Evolutionary conservation across 2,888 invertebrate genomes (phyloP).

Genomic region (Microchrysa polita): DNA sequence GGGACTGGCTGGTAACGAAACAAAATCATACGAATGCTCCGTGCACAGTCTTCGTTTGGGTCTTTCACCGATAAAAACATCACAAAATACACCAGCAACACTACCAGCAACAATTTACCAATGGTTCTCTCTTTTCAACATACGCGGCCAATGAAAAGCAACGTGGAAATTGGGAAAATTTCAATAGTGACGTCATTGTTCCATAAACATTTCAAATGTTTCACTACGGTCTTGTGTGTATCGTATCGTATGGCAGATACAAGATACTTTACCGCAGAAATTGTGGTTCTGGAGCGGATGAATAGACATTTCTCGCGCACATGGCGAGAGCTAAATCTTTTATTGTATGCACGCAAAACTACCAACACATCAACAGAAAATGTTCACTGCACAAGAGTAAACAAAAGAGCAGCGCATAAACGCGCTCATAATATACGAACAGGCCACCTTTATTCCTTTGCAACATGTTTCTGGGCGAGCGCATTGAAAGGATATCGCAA

Average conservation of each 20-base stretch:
- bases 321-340: neutral
- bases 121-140: conserved; percentile 25
- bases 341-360: neutral
- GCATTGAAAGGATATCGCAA: too few relatives aligned
- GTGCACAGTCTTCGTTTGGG: conserved; percentile 25
- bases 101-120: neutral
- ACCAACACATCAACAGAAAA: conserved; percentile 15
- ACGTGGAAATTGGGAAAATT: conserved; percentile 19
- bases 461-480: too few relatives aligned
- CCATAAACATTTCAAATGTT: conserved; percentile 16
- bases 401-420: neutral
- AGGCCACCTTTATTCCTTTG: too few relatives aligned
- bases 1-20: conserved; percentile 49
- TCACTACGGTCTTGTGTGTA: neutral
- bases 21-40: conserved; percentile 34
- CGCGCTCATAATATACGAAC: neutral
- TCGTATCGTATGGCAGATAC: conserved; percentile 17
- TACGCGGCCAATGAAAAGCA: conserved; percentile 10
- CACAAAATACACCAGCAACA: conserved; percentile 1
- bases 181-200: conserved; percentile 40
- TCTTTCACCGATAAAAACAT: conserved; percentile 40
- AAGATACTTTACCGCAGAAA: conserved; percentile 23
- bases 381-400: neutral
- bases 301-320: neutral
- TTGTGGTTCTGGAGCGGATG: neutral